Base-by-base conservation (phyloP, 2,113 vertebrate genomes). In the Seriola dumerili region DNA sequence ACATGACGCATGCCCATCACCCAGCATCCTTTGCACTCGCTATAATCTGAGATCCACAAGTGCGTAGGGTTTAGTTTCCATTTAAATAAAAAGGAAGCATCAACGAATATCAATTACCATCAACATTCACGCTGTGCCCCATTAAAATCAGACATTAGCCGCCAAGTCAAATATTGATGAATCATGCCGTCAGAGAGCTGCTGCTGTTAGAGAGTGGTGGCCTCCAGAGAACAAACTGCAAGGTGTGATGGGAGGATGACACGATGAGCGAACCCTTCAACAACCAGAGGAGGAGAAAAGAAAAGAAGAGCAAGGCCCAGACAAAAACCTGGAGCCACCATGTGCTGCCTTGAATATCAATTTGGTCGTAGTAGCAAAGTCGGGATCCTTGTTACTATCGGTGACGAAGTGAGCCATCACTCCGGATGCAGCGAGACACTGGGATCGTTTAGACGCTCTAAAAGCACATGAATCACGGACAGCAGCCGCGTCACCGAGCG, bases 131-230 rank as follows among this genome's bases (percentile, higher is more conserved):
- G 55, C 40, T 46, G 38, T 1, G 57, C 85, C 78, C 69, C 55
- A 81, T 77, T 88, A 69, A 73, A 67, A 63, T 6, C 63, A 75
- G 67, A 82, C 62, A 70, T 73, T 38, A 67, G 63, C 50, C 29
- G 52, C 48, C 21, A 14, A 78, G 34, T 59, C 57, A 46, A 59
- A 76, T 42, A 78, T 74, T 0, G 11, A 75, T 76, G 46, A 38
- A 69, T 88, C 76, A 13, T 36, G n/a, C 16, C 54, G 81, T 70
- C 63, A 36, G 34, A 65, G 72, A 65, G 72, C 21, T 58, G 72
- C 61, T 46, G 34, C 54, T 71, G 13, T 17, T 52, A 13, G 58
- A n/a, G 63, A 77, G 57, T 13, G 5, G 64, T 46, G 36, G 44
- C 58, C 59, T 72, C 16, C 13, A 21, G n/a, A 55, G 67, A 50